Evolutionary conservation across 1,140 invertebrate species (phyloP).

Genomic region (Potamilus streckersoni): DNA sequence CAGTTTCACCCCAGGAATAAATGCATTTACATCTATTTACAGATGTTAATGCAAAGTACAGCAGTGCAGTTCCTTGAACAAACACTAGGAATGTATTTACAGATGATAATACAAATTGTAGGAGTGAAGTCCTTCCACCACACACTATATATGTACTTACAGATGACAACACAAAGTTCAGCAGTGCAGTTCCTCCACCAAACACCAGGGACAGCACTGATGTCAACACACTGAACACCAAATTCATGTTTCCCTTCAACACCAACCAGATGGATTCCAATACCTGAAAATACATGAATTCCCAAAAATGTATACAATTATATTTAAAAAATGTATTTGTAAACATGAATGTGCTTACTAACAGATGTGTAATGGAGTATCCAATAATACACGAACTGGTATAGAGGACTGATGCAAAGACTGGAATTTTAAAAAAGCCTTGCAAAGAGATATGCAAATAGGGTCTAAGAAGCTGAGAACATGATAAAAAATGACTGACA

Average conservation of each 20-base stretch:
- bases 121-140: too few species aligned
- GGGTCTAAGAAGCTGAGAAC: too few species aligned
- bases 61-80: constrained; percentile 90
- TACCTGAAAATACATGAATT: constrained; percentile 69
- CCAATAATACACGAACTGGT: too few species aligned
- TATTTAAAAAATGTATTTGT: too few species aligned
- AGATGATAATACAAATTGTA: constrained; percentile 81
- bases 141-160: constrained; percentile 71
- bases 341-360: too few species aligned
- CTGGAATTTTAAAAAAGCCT: too few species aligned
- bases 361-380: too few species aligned
- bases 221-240: constrained; percentile 88
- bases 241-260: constrained; percentile 89
- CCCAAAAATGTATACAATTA: background rate
- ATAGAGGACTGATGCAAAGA: too few species aligned
- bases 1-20: too few species aligned
- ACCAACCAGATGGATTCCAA: constrained; percentile 91
- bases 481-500: too few species aligned
- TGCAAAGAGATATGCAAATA: too few species aligned
- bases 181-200: constrained; percentile 90
- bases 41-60: constrained; percentile 92
- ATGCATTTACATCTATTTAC: constrained; percentile 71
- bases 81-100: constrained; percentile 88
- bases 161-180: constrained; percentile 92
- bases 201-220: constrained; percentile 89